phyloP scores from a whole-genome alignment of 2,113 vertebrate species.

The Cryptoleucopteryx plumbea region DNA sequence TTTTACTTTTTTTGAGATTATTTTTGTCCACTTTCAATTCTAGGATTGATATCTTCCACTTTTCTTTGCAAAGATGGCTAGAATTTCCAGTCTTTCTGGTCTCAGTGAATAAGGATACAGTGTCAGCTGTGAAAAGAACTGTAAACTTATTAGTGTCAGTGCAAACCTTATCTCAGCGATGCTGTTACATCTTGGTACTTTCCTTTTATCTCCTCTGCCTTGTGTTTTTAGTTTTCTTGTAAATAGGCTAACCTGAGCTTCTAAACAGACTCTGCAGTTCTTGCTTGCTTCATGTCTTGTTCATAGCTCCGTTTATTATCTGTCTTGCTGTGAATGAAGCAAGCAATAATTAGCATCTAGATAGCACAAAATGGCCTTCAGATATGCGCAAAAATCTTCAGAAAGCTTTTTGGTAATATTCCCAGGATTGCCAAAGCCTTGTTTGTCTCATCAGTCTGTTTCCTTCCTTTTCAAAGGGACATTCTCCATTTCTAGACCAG shows the following conservation, averaged over 20 bases:
- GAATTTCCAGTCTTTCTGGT: neutral
- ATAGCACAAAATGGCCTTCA: neutral
- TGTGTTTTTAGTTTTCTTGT: neutral
- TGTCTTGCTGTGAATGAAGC: neutral
- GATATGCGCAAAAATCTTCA: neutral
- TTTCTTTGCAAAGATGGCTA: neutral
- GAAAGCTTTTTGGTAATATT: neutral
- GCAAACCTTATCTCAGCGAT: neutral
- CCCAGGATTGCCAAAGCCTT: neutral
- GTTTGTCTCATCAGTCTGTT: neutral
- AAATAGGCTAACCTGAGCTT: neutral
- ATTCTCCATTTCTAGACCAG: neutral
- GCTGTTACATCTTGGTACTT: neutral
- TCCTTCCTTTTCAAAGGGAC: neutral
- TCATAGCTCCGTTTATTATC: neutral
- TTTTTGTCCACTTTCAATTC: neutral
- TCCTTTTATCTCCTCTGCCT: neutral
- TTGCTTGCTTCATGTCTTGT: neutral
- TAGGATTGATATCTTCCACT: neutral
- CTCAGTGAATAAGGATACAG: neutral
- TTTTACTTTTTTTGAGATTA: neutral
- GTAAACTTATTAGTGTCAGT: neutral
- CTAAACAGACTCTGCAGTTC: neutral
- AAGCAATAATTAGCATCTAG: neutral
- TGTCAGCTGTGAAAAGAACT: neutral